Conservation (phyloP, 2,888 invertebrate species). For the Anoncus sp. region DNA sequence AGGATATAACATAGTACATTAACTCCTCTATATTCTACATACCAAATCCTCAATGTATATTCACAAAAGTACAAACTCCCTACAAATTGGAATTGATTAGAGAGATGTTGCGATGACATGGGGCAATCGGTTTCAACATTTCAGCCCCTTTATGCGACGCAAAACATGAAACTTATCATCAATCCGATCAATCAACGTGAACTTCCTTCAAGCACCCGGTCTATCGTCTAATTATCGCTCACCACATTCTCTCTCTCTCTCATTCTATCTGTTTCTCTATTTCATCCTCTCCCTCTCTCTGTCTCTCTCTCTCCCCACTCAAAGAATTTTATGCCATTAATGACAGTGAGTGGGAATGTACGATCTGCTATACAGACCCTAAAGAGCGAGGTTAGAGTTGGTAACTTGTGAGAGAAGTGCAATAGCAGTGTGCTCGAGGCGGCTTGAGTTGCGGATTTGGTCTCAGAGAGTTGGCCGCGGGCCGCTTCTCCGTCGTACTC, state of each 20-base stretch:
- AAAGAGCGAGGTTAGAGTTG: conserved; percentile 40
- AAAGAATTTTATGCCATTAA: conserved; percentile 1
- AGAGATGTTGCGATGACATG: conserved; percentile 1
- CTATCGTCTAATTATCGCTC: conserved; percentile 18
- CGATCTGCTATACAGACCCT: conserved; percentile 22
- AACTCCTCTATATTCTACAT: not conserved
- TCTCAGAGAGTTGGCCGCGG: conserved; percentile 4
- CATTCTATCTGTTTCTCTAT: not conserved
- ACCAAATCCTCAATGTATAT: not conserved
- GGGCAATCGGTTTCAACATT: conserved; percentile 8
- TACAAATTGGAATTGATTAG: not conserved
- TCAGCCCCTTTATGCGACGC: not conserved
- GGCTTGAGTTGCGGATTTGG: conserved; percentile 9
- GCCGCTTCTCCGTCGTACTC: conserved; percentile 20
- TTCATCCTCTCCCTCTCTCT: not conserved
- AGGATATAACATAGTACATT: conserved; percentile 20
- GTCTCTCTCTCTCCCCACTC: not conserved
- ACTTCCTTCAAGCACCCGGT: conserved; percentile 14
- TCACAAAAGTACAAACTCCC: conserved; percentile 3
- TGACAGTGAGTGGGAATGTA: conserved; percentile 31
- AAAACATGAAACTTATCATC: conserved; percentile 8
- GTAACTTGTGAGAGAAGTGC: conserved; percentile 41
- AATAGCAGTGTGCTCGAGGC: conserved; percentile 24
- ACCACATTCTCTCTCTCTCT: not conserved
- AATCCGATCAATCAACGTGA: conserved; percentile 29